Base-by-base conservation (phyloP, 1,140 invertebrate species). In the Hylaeus anthracinus region DNA sequence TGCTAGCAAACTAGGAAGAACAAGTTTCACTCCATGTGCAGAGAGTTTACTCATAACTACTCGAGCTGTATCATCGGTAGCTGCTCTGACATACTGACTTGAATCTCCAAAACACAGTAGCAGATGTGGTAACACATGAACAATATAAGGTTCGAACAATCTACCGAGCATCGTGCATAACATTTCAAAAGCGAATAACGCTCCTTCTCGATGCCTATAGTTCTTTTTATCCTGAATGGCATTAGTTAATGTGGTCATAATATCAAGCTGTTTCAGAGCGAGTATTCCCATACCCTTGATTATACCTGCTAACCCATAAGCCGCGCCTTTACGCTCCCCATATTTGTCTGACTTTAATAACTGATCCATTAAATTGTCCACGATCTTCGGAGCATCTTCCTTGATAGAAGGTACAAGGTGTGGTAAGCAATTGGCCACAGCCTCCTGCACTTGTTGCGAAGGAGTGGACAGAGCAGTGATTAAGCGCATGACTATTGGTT, bases 211-310 rank as follows among this genome's bases (percentile, higher is more conserved):
- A 82, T 97, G 97, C 87, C 97, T 96, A 83, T 97, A 98, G 91
- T 99, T 99, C 90, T 99, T 99, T 90, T 99, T 99, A 91, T 99
- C 97, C 91, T 99, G 98, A 88, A 99, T 98, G 78, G 98, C 98
- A 70, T 97, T 96, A 0, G 98, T 99, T 45, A 99, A 93, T 75
- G 97, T 98, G 1, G 96, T 97, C 97, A 99, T 99, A 41, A 99
- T 98, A 88, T 99, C 97, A 56, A 98, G 94, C 90, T 99, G 98
- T 90, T 99, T 99, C 12, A 99, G 92, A 0, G 98, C 97, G 5
- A 99, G 93, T 88, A 99, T 99, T 60, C 99, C 99, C 90, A 99
- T 96, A 1, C 99, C 99, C 93, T 99, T 99, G 3, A 99, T 97
- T 70, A 97, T 95, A 26, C 97, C 97, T 5, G 97, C 97, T 56